Evolutionary conservation across 2,797 vertebrate species (phyloP), one percentile per base, ranked within the genome.

Genomic region (Acrossocheilus fasciatus): DNA sequence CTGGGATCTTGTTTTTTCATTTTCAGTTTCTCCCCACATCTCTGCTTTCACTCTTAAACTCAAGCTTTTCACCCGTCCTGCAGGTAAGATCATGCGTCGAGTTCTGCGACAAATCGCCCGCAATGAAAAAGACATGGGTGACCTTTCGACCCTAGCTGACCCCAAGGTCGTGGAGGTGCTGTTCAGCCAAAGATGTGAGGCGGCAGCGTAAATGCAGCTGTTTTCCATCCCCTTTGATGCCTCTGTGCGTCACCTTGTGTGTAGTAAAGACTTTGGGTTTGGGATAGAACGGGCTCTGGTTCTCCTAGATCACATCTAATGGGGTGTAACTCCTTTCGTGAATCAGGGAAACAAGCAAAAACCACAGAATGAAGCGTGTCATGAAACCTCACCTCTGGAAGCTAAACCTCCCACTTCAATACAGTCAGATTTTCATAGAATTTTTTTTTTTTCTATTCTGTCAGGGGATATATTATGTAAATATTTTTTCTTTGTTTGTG

Each of bases 41-140:
- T n/a, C 12, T n/a, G 30, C 4, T 4, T 83, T 12, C 4, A 23
- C 43, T 4, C 4, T 62, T 69, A 59, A 26, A 76, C 18, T 18
- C 2, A 62, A n/a, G 1, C 12, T 36, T 54, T 23, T 11, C 26
- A 30, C 45, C 12, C 18, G 0, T 76, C 30, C 43, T 20, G 5
- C 86, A 97, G 96, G 96, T 47, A 96, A 97, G 91, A 96, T 97
- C 87, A 96, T 96, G 96, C 91, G 96, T 34, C 91, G 96, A 14
- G 90, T 97, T 84, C 93, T 97, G 70, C 90, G 96, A 70, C 94
- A 96, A 91, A 94, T 96, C 43, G 96, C 96, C 6, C 93, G 95
- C 36, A 96, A 96, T 11, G 95, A 96, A 76, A 94, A 92, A 90
- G 96, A 97, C 87, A 91, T 96, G 66, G 96, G 96, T 2, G 96